A percentile compares a stretch with the other conserved stretches of the same genome.
These are phyloP conservation scores for Paguma larvata DNA, from an alignment of 2,797 vertebrate species.

Conservation along the genomic window DNA sequence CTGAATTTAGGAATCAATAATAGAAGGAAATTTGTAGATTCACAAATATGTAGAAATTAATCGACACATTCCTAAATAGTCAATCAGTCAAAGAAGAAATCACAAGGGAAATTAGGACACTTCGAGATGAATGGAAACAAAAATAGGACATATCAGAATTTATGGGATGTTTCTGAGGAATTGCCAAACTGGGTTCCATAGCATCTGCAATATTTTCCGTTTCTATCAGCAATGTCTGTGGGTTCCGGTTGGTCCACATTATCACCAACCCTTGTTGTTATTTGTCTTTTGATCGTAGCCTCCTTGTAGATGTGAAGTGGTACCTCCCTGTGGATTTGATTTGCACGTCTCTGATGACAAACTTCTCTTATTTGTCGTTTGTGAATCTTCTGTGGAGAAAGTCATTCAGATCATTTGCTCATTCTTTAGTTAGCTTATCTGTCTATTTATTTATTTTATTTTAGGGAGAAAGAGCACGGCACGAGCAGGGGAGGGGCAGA, in stretches of 20 bases:
- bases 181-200: background rate
- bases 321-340: background rate
- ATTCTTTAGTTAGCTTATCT: background rate
- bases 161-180: background rate
- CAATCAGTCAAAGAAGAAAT: background rate
- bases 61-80: background rate
- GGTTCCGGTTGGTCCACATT: background rate
- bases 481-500: too few relatives aligned
- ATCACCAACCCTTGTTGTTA: background rate
- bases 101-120: background rate
- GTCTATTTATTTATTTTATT: too few relatives aligned
- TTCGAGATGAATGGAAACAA: background rate
- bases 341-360: background rate
- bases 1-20: background rate
- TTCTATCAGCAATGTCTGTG: accelerated
- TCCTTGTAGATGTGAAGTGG: too few relatives aligned
- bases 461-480: too few relatives aligned
- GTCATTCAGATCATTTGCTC: background rate
- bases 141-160: background rate
- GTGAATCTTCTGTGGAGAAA: background rate
- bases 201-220: background rate
- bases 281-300: too few relatives aligned
- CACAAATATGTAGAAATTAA: background rate
- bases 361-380: background rate
- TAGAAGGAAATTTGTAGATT: background rate